Evolutionary conservation across 2,113 vertebrate genomes (phyloP).

Genomic region (Cephalopholis sonnerati): DNA sequence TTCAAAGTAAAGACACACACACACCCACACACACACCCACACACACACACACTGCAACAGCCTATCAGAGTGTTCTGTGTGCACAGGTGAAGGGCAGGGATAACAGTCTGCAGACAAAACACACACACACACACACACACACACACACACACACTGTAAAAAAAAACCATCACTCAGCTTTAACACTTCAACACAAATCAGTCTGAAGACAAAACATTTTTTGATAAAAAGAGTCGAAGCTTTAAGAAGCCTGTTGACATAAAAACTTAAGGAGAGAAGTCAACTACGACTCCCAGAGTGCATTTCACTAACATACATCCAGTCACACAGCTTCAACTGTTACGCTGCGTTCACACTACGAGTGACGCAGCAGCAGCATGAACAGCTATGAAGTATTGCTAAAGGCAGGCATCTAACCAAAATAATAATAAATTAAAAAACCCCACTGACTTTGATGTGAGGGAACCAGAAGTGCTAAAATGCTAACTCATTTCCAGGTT

Average conservation of each 20-base stretch:
- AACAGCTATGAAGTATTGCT: too few species aligned
- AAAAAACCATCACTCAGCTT: background rate
- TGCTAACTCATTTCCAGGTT: too few species aligned
- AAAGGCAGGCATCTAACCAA: too few species aligned
- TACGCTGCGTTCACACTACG: too few species aligned
- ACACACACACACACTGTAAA: background rate
- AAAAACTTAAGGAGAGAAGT: background rate
- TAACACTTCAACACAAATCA: background rate
- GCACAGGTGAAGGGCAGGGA: conserved; percentile 83
- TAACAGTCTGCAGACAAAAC: conserved; percentile 69
- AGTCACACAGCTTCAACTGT: too few species aligned
- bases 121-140: conserved; percentile 7
- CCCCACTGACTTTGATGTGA: too few species aligned
- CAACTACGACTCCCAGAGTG: background rate
- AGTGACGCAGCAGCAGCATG: too few species aligned
- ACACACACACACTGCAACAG: background rate
- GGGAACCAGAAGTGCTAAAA: too few species aligned
- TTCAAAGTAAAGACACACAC: background rate
- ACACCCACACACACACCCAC: background rate
- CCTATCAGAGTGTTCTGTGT: conserved; percentile 70
- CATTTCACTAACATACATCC: background rate
- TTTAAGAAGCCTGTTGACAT: too few species aligned
- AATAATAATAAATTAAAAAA: too few species aligned
- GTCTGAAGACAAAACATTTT: background rate
- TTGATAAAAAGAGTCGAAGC: background rate